phyloP scores from a whole-genome alignment of 2,888 invertebrate genomes.

The Sminthurinus aureus region DNA sequence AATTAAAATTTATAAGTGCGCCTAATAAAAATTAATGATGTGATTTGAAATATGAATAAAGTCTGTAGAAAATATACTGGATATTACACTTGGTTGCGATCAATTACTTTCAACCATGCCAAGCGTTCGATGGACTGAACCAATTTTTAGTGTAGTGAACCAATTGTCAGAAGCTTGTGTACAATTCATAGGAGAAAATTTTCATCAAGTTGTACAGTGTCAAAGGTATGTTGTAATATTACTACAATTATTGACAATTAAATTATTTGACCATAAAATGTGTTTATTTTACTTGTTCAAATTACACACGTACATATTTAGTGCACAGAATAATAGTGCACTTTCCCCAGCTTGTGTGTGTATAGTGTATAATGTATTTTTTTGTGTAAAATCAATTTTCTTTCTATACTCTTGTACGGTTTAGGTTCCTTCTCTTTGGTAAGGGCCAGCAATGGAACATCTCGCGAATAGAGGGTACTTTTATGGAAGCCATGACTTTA shows the following conservation, averaged over 20 bases:
- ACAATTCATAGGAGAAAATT: conserved; percentile 79
- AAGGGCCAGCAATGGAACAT: conserved; percentile 78
- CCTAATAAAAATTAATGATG: not conserved
- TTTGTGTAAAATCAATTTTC: too few relatives aligned
- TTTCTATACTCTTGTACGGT: not conserved
- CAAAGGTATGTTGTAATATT: conserved; percentile 63
- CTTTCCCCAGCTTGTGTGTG: too few relatives aligned
- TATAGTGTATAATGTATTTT: too few relatives aligned
- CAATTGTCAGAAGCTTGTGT: conserved; percentile 83
- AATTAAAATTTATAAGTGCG: not conserved
- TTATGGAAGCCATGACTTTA: conserved; percentile 79
- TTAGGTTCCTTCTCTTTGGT: conserved; percentile 72
- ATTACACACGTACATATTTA: too few relatives aligned
- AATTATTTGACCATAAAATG: not conserved
- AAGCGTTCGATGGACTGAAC: conserved; percentile 83
- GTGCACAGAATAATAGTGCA: too few relatives aligned
- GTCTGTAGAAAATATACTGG: conserved; percentile 81
- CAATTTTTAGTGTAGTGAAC: conserved; percentile 78
- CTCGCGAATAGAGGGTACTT: conserved; percentile 71
- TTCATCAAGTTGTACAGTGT: conserved; percentile 76
- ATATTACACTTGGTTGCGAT: conserved; percentile 84
- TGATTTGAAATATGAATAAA: conserved; percentile 61
- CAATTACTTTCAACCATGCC: conserved; percentile 79
- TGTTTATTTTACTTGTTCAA: not conserved
- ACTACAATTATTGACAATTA: not conserved